Evolutionary conservation across 2,797 vertebrate genomes (phyloP), one percentile per base, ranked within the genome.

Genomic region (Aldrovandia affinis): DNA sequence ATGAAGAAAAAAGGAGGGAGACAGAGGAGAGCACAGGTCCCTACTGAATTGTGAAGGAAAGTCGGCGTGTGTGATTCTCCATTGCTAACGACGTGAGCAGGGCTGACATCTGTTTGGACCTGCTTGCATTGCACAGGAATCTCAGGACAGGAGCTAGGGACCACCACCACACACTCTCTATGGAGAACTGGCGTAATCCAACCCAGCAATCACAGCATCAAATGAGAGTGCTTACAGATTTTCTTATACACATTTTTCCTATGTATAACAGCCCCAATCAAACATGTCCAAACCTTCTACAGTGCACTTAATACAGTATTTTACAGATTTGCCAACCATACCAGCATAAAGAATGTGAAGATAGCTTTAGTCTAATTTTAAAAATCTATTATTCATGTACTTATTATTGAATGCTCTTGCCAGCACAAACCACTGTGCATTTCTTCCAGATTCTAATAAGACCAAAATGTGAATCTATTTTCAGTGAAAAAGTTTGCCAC

Each of bases 1-100:
- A 18, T 47, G 30, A 44, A 36, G 47, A 86, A 85, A 59, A 22
- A 39, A 42, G 33, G 68, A 73, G 68, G 68, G 68, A 36, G 65
- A 63, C 12, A 36, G 65, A 86, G 83, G 81, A 84, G 86, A 83
- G 81, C 88, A 77, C 33, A 28, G n/a, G 55, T 73, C 70, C 68
- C 82, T 33, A 18, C 63, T 55, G 54, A 78, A 61, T 57, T 61
- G 28, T 28, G 30, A 59, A 78, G 82, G 73, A 54, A 78, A 15
- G 82, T 42, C 33, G 36, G 82, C 39, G 25, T 55, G 54, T 52
- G 55, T 54, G 54, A 54, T 30, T 70, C 68, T n/a, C n/a, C 39
- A 55, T 70, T 47, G 39, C 44, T 83, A 83, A 78, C 36, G 20
- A 78, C 22, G 68, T 47, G 33, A 30, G 28, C 12, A 28, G 78